Percentiles rank a stretch among this genome's conserved stretches.
phyloP scores from a whole-genome alignment of 2,113 vertebrate genomes.

The Gobius niger region DNA sequence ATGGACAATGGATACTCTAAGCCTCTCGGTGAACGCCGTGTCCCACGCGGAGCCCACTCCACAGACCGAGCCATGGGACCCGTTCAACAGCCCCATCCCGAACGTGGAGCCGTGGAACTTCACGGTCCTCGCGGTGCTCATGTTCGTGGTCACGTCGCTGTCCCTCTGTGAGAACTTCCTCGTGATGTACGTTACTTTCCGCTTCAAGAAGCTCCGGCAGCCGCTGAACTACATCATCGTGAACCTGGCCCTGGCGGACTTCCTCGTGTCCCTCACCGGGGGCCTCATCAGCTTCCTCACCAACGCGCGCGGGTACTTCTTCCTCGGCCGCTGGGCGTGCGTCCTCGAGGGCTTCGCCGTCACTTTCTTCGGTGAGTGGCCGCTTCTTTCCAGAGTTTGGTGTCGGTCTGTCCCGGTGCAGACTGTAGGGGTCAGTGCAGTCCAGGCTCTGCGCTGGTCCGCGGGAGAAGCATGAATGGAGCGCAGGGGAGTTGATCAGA shows the following conservation, averaged over 20 bases:
- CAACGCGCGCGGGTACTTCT: conserved; percentile 87
- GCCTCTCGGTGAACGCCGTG: conserved; percentile 72
- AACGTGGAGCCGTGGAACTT: conserved; percentile 86
- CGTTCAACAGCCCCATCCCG: conserved; percentile 75
- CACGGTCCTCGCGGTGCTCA: conserved; percentile 81
- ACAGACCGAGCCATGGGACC: conserved; percentile 56
- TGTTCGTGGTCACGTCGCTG: conserved; percentile 84
- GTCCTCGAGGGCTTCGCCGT: conserved; percentile 89
- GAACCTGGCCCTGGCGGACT: conserved; percentile 87
- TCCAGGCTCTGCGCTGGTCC: conserved; percentile 8
- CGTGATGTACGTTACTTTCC: conserved; percentile 89
- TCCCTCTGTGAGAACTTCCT: conserved; percentile 86
- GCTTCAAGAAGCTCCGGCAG: conserved; percentile 84
- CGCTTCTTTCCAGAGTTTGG: not conserved
- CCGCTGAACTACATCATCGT: conserved; percentile 90
- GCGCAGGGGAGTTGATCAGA: not conserved
- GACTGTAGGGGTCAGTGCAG: conserved; percentile 37
- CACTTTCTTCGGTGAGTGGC: conserved; percentile 87
- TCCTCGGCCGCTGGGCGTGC: conserved; percentile 86
- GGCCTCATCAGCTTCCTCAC: conserved; percentile 86
- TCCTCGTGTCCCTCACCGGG: conserved; percentile 84
- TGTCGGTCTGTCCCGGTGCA: not conserved
- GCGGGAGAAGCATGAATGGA: conserved; percentile 1
- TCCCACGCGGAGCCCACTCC: conserved; percentile 62
- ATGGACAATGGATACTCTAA: conserved; percentile 73